Base-by-base conservation (phyloP, 2,888 invertebrate genomes). In the Ichneumoninae sp. region DNA sequence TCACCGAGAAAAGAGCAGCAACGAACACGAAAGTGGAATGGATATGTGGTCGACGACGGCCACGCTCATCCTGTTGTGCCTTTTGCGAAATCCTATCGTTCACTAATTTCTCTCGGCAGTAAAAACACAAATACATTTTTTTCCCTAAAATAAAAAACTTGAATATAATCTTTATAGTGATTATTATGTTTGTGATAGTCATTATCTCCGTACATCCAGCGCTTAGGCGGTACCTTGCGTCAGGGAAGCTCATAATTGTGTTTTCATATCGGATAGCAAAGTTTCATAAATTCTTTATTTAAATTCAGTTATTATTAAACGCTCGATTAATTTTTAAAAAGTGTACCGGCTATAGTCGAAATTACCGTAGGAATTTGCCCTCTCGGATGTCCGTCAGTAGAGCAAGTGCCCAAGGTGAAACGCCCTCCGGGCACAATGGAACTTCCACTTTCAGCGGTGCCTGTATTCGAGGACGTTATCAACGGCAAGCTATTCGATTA, bases 401-500 rank as follows among this genome's bases (percentile, higher is more conserved):
- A 47, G 44, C 44, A 10, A 40, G 40, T 10, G 3, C 40, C 50
- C 3, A 54, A 0, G 22, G 10, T 57, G 40, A 40, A 71, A 33
- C 50, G 19, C 36, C 16, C 40, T 70, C 70, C 19, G 13, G 33
- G 36, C 33, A 54, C 19, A 70, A 52, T 70, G 70, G 36, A 70
- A 70, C 47, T 52, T 70, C 54, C 30, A 19, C 54, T 70, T 30
- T n/a, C 8, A 36, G 70, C 4, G 19, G 16, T 36, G 36, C 69
- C 52, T 50, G 44, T 16, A 16, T 47, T 57, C 26, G 22, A 57
- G 10, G 22, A 57, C 26, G 22, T 57, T 22, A 57, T 57, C 57
- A 62, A 62, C 47, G n/a, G 13, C 50, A 60, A 62, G 62, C 30
- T n/a, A 62, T 57, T 47, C 62, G 44, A 72, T 60, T 72, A 74